Base-by-base conservation (phyloP, 2,113 vertebrate species). In the Thermophis baileyi region DNA sequence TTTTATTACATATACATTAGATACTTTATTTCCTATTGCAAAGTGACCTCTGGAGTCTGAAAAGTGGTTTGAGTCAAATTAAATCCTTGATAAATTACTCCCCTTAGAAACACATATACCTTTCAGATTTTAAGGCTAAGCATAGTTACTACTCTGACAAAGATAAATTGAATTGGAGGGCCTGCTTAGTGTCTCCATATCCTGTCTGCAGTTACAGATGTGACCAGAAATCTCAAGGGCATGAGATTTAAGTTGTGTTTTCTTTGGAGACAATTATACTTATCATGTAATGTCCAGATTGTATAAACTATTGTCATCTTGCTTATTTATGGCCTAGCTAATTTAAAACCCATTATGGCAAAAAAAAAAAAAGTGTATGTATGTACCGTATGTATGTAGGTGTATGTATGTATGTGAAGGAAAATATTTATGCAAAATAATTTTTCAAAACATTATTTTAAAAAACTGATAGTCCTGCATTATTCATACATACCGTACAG, bases 1-100 rank as follows among this genome's bases (percentile, higher is more conserved):
- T 96, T 96, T 95, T 96, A 96, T 94, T 95, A 95, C 96, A 94
- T 95, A 96, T 96, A 95, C 81, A 40, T 60, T 57, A 97, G 86
- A 96, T 97, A 98, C 97, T 97, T 94, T 97, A 97, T 97, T 97
- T 97, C 95, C 96, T 96, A 95, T 96, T 97, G 93, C 93, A 97
- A 97, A 97, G 95, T 97, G 97, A 97, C 96, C 97, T 94, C 97
- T 95, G 90, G 96, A 96, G 95, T 92, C 95, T 88, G 30, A 95
- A 94, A 97, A 97, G 95, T 96, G 94, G 95, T 96, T 97, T 97
- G 96, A 95, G 96, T 95, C 97, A 97, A 87, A 94, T 94, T 94
- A 96, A 97, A 94, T 22, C 35, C 93, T 97, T 97, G 96, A 98
- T 94, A 97, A 97, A 97, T 96, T 97, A 95, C 90, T 96, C 94